Evolutionary conservation across 2,888 invertebrate genomes (phyloP).

Genomic region (Byasa hedistus): DNA sequence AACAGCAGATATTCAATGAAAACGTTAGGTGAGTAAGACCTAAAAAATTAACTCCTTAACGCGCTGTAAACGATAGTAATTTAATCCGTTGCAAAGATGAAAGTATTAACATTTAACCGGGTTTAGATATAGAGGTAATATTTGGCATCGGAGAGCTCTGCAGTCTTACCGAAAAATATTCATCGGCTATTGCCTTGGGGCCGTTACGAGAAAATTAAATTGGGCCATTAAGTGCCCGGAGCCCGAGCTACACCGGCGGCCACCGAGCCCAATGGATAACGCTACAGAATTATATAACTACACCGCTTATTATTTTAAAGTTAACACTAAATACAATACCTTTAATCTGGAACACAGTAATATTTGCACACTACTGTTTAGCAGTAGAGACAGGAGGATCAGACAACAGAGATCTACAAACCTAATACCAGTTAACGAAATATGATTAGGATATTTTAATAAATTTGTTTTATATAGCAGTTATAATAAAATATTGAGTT

Average conservation of each 20-base stretch:
- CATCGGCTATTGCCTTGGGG: constrained; percentile 45
- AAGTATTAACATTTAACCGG: constrained; percentile 18
- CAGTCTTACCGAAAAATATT: constrained; percentile 37
- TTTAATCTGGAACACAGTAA: too few relatives aligned
- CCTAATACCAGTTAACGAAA: too few relatives aligned
- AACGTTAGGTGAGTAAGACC: too few relatives aligned
- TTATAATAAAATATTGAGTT: too few relatives aligned
- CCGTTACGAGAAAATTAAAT: constrained; percentile 68
- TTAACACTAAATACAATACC: too few relatives aligned
- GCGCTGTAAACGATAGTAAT: background rate
- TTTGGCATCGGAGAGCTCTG: constrained; percentile 41
- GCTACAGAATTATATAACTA: constrained; percentile 12
- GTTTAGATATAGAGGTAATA: constrained; percentile 35
- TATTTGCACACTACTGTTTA: too few relatives aligned
- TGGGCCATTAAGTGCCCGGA: constrained; percentile 57
- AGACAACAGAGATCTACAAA: too few relatives aligned
- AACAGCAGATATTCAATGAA: too few relatives aligned
- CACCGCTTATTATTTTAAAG: constrained; percentile 21
- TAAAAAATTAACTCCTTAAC: too few relatives aligned
- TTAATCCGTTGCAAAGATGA: constrained; percentile 1
- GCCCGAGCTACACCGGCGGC: constrained; percentile 16
- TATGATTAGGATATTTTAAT: too few relatives aligned
- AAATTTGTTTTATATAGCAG: too few relatives aligned
- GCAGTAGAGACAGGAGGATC: too few relatives aligned
- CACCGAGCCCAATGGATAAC: constrained; percentile 14